Percentiles rank a stretch among this genome's conserved stretches.
Evolutionary conservation across 2,113 vertebrate species (phyloP).

Genomic region (Galbula dea): DNA sequence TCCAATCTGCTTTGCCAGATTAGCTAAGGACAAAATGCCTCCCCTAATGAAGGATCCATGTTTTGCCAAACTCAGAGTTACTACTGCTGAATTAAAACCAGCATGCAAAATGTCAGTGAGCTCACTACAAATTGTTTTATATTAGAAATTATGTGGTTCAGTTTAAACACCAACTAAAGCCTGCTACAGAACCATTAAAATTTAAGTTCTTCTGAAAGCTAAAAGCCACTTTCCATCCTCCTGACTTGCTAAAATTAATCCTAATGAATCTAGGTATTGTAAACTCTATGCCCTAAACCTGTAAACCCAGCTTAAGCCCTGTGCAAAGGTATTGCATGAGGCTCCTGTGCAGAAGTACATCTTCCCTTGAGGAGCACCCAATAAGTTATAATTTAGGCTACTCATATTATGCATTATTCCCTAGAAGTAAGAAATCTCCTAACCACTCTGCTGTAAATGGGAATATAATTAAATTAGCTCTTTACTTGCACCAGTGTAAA

Average conservation of each 20-base stretch:
- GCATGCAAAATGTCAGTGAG: neutral
- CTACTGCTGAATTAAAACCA: neutral
- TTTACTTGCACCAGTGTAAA: neutral
- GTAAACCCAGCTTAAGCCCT: neutral
- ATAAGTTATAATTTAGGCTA: neutral
- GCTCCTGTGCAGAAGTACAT: neutral
- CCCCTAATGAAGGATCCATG: neutral
- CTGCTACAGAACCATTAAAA: neutral
- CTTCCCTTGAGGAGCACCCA: neutral
- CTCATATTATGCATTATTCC: neutral
- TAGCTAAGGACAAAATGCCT: slow-evolving; percentile 1
- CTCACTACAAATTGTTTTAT: neutral
- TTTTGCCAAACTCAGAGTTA: neutral
- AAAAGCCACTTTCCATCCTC: neutral
- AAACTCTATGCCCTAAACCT: neutral
- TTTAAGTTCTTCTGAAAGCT: neutral
- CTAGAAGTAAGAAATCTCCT: neutral
- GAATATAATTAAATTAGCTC: neutral
- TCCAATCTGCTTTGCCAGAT: neutral
- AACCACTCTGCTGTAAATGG: neutral
- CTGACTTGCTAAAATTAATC: neutral
- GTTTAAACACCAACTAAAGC: neutral
- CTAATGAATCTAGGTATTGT: neutral
- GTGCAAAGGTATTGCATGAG: rapidly evolving
- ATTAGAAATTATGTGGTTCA: neutral